Evolutionary conservation across 2,797 vertebrate species (phyloP).

Genomic region (Garrulus glandarius): DNA sequence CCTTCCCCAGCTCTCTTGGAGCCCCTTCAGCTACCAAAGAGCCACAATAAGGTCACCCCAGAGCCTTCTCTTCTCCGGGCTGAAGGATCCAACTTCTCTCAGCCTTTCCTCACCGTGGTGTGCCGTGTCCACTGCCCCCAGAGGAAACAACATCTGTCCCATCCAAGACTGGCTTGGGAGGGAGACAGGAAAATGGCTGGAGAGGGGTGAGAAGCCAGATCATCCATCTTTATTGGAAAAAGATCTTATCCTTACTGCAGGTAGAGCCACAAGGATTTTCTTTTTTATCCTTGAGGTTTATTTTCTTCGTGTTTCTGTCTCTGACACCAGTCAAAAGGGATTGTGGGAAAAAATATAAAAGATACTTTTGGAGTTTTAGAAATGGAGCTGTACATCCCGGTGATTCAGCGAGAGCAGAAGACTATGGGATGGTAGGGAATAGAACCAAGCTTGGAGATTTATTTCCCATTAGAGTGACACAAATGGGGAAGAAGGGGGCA

Average conservation of each 20-base stretch:
- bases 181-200: background rate
- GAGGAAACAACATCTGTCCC: background rate
- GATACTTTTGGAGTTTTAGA: background rate
- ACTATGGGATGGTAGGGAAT: background rate
- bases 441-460: conserved; percentile 7
- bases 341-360: background rate
- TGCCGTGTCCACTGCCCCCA: background rate
- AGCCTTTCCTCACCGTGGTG: background rate
- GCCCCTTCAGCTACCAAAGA: background rate
- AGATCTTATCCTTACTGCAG: background rate
- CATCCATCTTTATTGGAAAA: background rate
- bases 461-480: background rate
- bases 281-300: background rate
- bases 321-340: background rate
- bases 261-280: background rate
- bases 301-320: background rate
- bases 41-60: background rate
- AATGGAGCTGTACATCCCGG: background rate
- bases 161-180: background rate
- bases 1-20: background rate
- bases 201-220: background rate
- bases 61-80: background rate
- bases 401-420: background rate
- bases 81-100: background rate
- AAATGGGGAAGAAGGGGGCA: background rate